Conservation (phyloP, 2,888 invertebrate species). For the Aphidius colemani region DNA sequence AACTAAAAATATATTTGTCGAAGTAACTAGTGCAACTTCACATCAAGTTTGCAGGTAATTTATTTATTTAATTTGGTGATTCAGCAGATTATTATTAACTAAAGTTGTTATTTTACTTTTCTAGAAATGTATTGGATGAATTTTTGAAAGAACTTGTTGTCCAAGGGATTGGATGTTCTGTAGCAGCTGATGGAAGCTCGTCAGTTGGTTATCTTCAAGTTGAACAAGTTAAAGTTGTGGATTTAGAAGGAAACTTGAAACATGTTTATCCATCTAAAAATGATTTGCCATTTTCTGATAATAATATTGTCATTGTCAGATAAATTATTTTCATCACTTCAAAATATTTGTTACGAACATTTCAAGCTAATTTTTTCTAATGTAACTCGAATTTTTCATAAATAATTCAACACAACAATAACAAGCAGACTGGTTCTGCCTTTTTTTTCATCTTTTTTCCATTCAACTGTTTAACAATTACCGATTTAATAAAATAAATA, state of each 20-base stretch:
- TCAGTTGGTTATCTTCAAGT: constrained; percentile 59
- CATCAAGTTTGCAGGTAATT: constrained; percentile 66
- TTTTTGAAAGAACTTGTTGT: constrained; percentile 69
- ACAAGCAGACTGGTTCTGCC: not conserved
- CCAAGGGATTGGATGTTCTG: constrained; percentile 62
- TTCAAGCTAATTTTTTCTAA: not conserved
- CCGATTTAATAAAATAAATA: too few species aligned
- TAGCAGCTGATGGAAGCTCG: constrained; percentile 48
- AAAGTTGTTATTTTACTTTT: constrained; percentile 16
- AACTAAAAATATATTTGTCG: constrained; percentile 72
- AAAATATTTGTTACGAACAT: not conserved
- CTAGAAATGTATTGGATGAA: constrained; percentile 68
- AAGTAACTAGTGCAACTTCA: constrained; percentile 75
- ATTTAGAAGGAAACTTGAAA: constrained; percentile 71
- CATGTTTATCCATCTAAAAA: constrained; percentile 79
- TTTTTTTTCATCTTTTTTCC: not conserved
- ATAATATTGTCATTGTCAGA: constrained; percentile 44
- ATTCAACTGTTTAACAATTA: not conserved
- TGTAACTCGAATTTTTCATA: not conserved
- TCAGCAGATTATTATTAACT: too few species aligned
- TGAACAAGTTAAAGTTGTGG: constrained; percentile 74
- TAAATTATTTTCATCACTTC: constrained; percentile 24
- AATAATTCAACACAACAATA: not conserved
- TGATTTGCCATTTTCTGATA: constrained; percentile 68
- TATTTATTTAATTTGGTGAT: too few species aligned